phyloP scores from a whole-genome alignment of 2,888 invertebrate species.

The Lasioglossum marginatum region DNA sequence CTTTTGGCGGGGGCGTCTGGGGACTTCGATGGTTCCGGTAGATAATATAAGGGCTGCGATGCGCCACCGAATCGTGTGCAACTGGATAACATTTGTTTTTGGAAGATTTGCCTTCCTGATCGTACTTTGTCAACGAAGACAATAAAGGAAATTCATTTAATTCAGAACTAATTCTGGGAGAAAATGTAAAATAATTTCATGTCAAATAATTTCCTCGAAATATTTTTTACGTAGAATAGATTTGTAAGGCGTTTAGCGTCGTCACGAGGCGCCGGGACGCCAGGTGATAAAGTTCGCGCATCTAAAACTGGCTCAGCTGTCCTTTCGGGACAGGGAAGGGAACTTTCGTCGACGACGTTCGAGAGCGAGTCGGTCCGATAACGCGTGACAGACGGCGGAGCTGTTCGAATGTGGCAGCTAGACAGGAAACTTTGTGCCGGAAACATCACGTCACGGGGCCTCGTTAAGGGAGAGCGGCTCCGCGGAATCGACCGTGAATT shows the following conservation, averaged over 20 bases:
- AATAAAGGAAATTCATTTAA: neutral
- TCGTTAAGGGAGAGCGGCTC: constrained; percentile 29
- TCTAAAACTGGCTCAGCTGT: constrained; percentile 22
- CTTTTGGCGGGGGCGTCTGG: constrained; percentile 1
- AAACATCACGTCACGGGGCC: constrained; percentile 48
- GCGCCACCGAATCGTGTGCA: neutral
- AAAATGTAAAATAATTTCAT: neutral
- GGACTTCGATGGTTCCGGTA: neutral
- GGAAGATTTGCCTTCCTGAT: neutral
- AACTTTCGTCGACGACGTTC: constrained; percentile 24
- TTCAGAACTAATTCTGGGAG: neutral
- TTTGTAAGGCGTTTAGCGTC: neutral
- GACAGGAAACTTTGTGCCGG: constrained; percentile 31
- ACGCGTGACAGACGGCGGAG: constrained; percentile 3
- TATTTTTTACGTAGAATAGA: neutral
- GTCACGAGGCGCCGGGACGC: neutral
- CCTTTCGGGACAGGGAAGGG: too few relatives aligned
- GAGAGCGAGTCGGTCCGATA: neutral
- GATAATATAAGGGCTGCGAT: neutral
- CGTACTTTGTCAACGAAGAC: neutral
- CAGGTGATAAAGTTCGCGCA: constrained; percentile 5
- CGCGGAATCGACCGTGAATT: constrained; percentile 40
- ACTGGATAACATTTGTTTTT: neutral
- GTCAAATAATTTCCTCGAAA: neutral
- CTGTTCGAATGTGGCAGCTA: neutral